Evolutionary conservation across 2,113 vertebrate species (phyloP).

Genomic region (Cygnus atratus): DNA sequence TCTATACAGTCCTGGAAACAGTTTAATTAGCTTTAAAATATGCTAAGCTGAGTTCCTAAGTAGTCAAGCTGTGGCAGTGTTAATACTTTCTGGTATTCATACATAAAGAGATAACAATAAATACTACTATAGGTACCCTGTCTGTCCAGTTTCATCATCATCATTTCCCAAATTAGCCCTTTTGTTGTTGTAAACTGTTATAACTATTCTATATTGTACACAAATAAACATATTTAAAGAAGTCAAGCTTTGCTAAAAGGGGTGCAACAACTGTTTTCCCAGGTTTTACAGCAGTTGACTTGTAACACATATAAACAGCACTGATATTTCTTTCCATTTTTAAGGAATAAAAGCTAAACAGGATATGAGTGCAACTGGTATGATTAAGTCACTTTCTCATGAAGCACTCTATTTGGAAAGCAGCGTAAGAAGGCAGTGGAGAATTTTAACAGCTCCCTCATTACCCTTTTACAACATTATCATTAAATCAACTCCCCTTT

Average conservation of each 20-base stretch:
- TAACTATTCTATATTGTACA: neutral
- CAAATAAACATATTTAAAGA: neutral
- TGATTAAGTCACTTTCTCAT: neutral
- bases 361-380: neutral
- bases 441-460: neutral
- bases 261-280: neutral
- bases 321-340: neutral
- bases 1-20: neutral
- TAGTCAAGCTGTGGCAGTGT: neutral
- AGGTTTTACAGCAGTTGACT: neutral
- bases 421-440: neutral
- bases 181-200: neutral
- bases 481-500: neutral
- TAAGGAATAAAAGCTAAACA: neutral
- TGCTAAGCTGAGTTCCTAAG: neutral
- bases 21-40: neutral
- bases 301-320: neutral
- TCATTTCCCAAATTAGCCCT: neutral
- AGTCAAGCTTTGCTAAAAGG: neutral
- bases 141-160: neutral
- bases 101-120: neutral
- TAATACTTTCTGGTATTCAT: neutral
- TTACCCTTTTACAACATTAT: neutral
- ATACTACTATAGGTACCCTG: neutral
- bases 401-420: neutral